These are phyloP conservation scores for Tricholaema leucomelas DNA, from an alignment of 2,113 vertebrate species.

Conservation along the genomic window DNA sequence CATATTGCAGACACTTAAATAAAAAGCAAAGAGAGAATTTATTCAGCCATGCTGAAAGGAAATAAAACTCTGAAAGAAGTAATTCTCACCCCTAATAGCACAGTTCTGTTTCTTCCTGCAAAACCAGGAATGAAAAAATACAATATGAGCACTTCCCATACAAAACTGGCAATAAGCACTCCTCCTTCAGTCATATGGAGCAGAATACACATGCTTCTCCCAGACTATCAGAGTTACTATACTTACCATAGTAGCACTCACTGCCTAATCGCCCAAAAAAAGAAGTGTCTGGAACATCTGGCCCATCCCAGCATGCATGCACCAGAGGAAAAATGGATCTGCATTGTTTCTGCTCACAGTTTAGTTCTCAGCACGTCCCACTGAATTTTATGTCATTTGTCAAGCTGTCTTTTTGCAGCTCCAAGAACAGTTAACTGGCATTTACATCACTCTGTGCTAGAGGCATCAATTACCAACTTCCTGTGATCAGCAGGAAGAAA, in stretches of 20 bases:
- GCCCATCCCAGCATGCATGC: neutral
- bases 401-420: constrained; percentile 34
- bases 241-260: neutral
- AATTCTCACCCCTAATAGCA: neutral
- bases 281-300: constrained; percentile 29
- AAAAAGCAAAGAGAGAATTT: neutral
- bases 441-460: neutral
- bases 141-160: neutral
- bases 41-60: neutral
- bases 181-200: neutral
- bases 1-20: neutral
- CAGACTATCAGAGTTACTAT: neutral
- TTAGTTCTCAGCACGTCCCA: constrained; percentile 2
- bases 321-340: neutral
- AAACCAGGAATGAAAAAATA: constrained; percentile 13
- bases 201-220: neutral
- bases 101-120: neutral
- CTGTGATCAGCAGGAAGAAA: neutral
- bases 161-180: neutral
- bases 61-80: neutral
- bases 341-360: neutral
- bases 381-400: constrained; percentile 10
- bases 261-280: neutral
- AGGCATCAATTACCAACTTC: neutral
- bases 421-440: neutral